Evolutionary conservation across 2,888 invertebrate species (phyloP).

Genomic region (Drosophila koepferae): DNA sequence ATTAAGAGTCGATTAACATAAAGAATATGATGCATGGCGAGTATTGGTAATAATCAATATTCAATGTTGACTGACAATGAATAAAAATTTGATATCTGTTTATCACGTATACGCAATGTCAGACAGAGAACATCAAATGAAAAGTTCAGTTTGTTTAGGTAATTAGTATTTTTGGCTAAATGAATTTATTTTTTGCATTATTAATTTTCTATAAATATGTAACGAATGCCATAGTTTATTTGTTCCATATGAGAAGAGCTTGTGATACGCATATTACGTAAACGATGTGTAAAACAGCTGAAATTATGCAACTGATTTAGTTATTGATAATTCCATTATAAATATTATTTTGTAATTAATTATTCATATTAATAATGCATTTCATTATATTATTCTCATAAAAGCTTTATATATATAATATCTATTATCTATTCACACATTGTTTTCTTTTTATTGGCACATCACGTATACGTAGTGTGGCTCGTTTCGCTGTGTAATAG

Average conservation of each 20-base stretch:
- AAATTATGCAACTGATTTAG: no score
- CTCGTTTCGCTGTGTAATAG: not conserved
- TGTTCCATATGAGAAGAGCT: not conserved
- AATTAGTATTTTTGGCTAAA: not conserved
- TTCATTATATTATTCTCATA: not conserved
- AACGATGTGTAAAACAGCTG: no score
- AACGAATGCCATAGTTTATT: not conserved
- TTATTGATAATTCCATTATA: not conserved
- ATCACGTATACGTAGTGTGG: constrained; percentile 49
- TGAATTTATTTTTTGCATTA: not conserved
- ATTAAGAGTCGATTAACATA: not conserved
- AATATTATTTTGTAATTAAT: not conserved
- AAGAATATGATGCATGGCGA: not conserved
- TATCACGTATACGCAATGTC: not conserved
- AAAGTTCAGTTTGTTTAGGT: no score
- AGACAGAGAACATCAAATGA: not conserved
- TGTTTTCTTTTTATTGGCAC: constrained; percentile 10
- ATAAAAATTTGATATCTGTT: not conserved
- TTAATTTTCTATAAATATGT: not conserved
- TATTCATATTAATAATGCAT: not conserved
- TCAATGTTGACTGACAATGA: not conserved
- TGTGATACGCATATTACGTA: no score
- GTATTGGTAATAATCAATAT: not conserved
- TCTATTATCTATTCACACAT: not conserved
- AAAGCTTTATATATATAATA: not conserved